These are phyloP conservation scores for Xestia c-nigrum DNA, from an alignment of 2,888 invertebrate genomes.

Conservation along the genomic window DNA sequence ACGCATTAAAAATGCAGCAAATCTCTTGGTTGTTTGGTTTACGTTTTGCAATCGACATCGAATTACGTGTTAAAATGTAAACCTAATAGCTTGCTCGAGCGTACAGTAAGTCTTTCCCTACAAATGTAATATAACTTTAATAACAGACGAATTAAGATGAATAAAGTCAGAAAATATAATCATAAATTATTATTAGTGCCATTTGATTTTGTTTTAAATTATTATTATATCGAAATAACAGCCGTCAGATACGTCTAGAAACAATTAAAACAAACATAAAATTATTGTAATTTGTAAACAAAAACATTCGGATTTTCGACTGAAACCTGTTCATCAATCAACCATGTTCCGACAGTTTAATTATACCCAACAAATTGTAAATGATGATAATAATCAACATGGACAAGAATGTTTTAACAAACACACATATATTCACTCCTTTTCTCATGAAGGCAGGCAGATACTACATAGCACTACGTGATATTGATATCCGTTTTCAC, in stretches of 20 bases:
- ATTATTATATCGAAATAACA: neutral
- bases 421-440: neutral
- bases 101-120: neutral
- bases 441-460: neutral
- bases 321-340: slow-evolving; percentile 35
- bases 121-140: neutral
- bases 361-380: slow-evolving; percentile 31
- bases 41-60: no score
- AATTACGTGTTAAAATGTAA: no score
- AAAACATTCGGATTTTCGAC: slow-evolving; percentile 8
- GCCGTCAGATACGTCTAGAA: neutral
- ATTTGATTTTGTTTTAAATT: neutral
- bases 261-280: slow-evolving; percentile 22
- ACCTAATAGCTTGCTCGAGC: no score
- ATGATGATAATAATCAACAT: slow-evolving; percentile 27
- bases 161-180: neutral
- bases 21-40: no score
- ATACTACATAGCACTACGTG: neutral
- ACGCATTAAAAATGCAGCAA: no score
- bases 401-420: slow-evolving; percentile 24
- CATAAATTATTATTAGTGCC: neutral
- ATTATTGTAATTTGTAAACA: slow-evolving; percentile 17
- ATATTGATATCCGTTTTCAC: neutral
- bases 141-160: neutral
- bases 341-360: slow-evolving; percentile 32